Evolutionary conservation across 37 sponge, comb jelly and placozoan genomes (phyloP).

Genomic region (Dysidea cf. avara): DNA sequence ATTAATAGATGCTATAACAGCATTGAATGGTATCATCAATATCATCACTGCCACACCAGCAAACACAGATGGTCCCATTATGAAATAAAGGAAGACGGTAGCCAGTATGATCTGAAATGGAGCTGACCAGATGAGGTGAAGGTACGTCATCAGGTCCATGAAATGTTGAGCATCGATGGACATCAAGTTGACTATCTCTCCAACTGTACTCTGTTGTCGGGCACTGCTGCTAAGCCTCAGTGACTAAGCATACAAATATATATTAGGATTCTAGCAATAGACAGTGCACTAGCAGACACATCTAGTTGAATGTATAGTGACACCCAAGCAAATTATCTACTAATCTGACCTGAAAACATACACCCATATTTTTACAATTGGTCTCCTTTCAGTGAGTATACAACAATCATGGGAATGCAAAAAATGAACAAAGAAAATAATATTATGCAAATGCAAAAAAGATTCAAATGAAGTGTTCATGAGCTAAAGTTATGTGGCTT

Average conservation of each 20-base stretch:
- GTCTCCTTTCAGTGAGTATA: no score
- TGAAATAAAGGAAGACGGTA: conserved; percentile 66
- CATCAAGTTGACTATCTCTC: conserved; percentile 98
- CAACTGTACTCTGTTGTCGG: conserved; percentile 70
- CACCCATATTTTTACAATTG: no score
- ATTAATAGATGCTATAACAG: conserved; percentile 27
- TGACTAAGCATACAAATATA: conserved; percentile 43
- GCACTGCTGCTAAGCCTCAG: conserved; percentile 73
- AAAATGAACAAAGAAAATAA: no score
- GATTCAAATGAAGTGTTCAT: no score
- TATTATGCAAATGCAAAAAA: no score
- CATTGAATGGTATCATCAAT: conserved; percentile 74
- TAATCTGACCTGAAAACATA: no score
- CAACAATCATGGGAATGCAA: no score
- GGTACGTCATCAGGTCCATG: conserved; percentile 83
- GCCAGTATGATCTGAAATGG: conserved; percentile 84
- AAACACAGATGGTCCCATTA: conserved; percentile 79
- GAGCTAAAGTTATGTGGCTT: no score
- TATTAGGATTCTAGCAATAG: no score
- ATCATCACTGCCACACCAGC: conserved; percentile 87
- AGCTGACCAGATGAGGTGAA: conserved; percentile 87
- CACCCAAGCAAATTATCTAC: no score
- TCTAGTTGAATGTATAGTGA: no score
- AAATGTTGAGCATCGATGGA: conserved; percentile 91
- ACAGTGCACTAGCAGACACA: no score